These are phyloP conservation scores for Tapera naevia DNA, from an alignment of 2,797 vertebrate genomes.

Conservation along the genomic window DNA sequence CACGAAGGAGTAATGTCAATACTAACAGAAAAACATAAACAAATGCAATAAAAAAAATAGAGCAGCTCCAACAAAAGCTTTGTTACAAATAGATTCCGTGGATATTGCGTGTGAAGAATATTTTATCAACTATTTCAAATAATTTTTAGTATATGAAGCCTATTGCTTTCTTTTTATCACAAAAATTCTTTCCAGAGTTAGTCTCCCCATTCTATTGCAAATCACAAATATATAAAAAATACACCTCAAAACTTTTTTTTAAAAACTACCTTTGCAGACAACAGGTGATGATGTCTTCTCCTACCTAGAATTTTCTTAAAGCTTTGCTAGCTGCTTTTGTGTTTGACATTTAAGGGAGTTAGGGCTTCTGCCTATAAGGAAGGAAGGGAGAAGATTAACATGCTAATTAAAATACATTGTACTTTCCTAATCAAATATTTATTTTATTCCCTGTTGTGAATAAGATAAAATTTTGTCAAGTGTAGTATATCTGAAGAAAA, in stretches of 20 bases:
- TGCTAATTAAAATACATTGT: background rate
- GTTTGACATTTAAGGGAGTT: background rate
- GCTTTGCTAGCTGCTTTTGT: background rate
- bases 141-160: background rate
- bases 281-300: background rate
- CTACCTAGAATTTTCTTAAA: background rate
- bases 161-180: background rate
- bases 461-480: background rate
- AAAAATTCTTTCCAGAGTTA: background rate
- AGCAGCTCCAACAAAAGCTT: background rate
- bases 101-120: background rate
- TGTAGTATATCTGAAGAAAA: background rate
- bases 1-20: background rate
- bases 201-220: background rate
- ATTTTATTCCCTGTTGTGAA: background rate
- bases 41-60: background rate
- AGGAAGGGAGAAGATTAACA: background rate
- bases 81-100: background rate
- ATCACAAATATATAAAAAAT: background rate
- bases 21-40: background rate
- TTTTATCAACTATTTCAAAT: background rate
- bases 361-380: background rate
- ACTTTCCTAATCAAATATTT: background rate
- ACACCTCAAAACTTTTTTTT: background rate
- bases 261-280: background rate